Evolutionary conservation across 1,140 invertebrate genomes (phyloP).

Genomic region (Macrobrachium nipponense): DNA sequence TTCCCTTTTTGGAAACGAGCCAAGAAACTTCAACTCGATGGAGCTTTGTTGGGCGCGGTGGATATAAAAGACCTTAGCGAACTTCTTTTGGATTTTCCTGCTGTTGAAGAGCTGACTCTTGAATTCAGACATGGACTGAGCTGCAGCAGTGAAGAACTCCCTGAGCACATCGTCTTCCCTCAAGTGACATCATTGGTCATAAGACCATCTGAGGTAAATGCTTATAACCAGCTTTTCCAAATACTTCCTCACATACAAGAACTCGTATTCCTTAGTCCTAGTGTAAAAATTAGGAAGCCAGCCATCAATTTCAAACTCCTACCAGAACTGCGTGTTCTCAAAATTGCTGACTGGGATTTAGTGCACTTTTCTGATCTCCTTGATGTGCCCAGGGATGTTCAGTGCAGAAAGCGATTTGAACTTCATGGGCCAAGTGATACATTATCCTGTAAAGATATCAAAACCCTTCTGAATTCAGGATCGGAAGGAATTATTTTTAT

Average conservation of each 20-base stretch:
- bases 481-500: constrained; percentile 12
- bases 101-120: too few species aligned
- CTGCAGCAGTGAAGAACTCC: too few species aligned
- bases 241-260: not conserved
- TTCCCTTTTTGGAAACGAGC: too few species aligned
- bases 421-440: not conserved
- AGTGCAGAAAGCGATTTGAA: not conserved
- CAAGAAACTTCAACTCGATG: too few species aligned
- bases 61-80: too few species aligned
- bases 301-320: not conserved
- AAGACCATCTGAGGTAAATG: too few species aligned
- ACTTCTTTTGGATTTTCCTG: too few species aligned
- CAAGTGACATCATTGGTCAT: too few species aligned
- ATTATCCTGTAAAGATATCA: not conserved
- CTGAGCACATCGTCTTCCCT: too few species aligned
- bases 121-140: too few species aligned
- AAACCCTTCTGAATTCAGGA: not conserved
- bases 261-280: not conserved
- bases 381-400: not conserved
- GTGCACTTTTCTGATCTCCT: not conserved
- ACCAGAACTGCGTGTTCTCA: not conserved
- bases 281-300: not conserved
- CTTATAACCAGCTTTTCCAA: not conserved
- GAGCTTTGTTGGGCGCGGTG: too few species aligned
- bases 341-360: not conserved